Conservation (phyloP, 2,888 invertebrate genomes). For the Coleophora deauratella region DNA sequence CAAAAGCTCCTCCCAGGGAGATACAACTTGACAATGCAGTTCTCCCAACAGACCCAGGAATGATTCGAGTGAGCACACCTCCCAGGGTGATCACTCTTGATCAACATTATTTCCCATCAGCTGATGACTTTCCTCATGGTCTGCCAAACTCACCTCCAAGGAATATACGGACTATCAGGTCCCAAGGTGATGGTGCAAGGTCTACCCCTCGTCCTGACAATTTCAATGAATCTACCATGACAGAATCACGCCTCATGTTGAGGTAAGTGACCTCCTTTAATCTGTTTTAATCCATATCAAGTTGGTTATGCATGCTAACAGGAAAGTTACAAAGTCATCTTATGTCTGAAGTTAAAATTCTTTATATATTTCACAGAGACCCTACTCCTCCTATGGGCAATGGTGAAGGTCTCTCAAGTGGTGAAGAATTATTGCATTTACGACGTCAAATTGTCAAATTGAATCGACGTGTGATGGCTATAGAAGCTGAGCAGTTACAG, state of each 20-base stretch:
- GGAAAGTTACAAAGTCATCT: neutral
- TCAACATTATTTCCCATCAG: slow-evolving; percentile 86
- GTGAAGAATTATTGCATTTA: slow-evolving; percentile 87
- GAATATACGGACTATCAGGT: slow-evolving; percentile 40
- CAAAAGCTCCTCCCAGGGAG: slow-evolving; percentile 90
- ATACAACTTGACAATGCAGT: slow-evolving; percentile 89
- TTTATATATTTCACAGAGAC: slow-evolving; percentile 64
- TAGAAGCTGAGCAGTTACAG: slow-evolving; percentile 89
- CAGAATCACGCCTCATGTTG: slow-evolving; percentile 59
- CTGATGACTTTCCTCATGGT: slow-evolving; percentile 64
- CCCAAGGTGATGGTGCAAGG: slow-evolving; percentile 57
- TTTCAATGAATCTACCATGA: slow-evolving; percentile 65
- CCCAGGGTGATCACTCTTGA: slow-evolving; percentile 91
- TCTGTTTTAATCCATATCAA: neutral
- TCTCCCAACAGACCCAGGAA: slow-evolving; percentile 79
- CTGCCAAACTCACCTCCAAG: slow-evolving; percentile 52
- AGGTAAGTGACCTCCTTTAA: slow-evolving; percentile 33
- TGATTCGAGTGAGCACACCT: slow-evolving; percentile 90
- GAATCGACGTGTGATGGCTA: slow-evolving; percentile 87
- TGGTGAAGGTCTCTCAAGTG: slow-evolving; percentile 79
- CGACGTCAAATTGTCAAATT: slow-evolving; percentile 90
- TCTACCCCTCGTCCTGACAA: slow-evolving; percentile 48
- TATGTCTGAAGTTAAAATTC: slow-evolving; percentile 4
- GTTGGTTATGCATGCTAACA: neutral
- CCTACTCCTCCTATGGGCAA: slow-evolving; percentile 78